Evolutionary conservation across 2,888 invertebrate genomes (phyloP).

Genomic region (Heteropelma amictum): DNA sequence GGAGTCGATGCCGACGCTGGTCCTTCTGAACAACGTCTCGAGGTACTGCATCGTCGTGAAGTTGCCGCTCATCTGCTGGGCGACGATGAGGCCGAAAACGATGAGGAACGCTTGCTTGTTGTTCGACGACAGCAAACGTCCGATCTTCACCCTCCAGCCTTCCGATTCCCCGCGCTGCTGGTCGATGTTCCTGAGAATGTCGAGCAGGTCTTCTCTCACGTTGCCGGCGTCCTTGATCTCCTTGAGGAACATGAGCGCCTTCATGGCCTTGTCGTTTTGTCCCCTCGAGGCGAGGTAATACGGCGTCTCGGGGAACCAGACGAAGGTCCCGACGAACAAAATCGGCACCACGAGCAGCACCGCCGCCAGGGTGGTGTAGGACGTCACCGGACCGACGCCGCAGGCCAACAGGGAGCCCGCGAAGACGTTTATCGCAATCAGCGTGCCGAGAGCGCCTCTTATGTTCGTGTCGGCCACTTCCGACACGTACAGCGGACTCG

Average conservation of each 20-base stretch:
- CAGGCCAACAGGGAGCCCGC: slow-evolving; percentile 73
- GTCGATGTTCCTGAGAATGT: slow-evolving; percentile 62
- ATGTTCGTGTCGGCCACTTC: slow-evolving; percentile 74
- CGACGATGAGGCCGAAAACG: slow-evolving; percentile 73
- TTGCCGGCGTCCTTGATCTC: slow-evolving; percentile 59
- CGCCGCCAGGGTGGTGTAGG: slow-evolving; percentile 62
- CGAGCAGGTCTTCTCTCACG: slow-evolving; percentile 60
- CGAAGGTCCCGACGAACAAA: slow-evolving; percentile 68
- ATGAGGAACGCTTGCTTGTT: slow-evolving; percentile 70
- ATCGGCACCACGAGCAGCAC: slow-evolving; percentile 66
- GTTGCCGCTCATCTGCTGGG: slow-evolving; percentile 73
- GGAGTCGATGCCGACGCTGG: slow-evolving; percentile 67
- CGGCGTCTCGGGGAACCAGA: slow-evolving; percentile 75
- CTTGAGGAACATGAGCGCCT: slow-evolving; percentile 69
- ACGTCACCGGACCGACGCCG: slow-evolving; percentile 71
- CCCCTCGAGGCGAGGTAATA: slow-evolving; percentile 70
- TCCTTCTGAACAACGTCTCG: slow-evolving; percentile 65
- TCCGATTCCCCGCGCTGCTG: slow-evolving; percentile 53
- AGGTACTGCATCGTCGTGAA: slow-evolving; percentile 75
- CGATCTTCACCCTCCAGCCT: slow-evolving; percentile 59
- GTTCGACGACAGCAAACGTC: slow-evolving; percentile 61
- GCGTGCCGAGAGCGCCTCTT: slow-evolving; percentile 73
- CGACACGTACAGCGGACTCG: slow-evolving; percentile 75
- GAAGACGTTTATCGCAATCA: slow-evolving; percentile 75
- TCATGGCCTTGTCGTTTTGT: slow-evolving; percentile 65